phyloP scores from a whole-genome alignment of 2,797 vertebrate species.

The Enteromius unitaeniatus region DNA sequence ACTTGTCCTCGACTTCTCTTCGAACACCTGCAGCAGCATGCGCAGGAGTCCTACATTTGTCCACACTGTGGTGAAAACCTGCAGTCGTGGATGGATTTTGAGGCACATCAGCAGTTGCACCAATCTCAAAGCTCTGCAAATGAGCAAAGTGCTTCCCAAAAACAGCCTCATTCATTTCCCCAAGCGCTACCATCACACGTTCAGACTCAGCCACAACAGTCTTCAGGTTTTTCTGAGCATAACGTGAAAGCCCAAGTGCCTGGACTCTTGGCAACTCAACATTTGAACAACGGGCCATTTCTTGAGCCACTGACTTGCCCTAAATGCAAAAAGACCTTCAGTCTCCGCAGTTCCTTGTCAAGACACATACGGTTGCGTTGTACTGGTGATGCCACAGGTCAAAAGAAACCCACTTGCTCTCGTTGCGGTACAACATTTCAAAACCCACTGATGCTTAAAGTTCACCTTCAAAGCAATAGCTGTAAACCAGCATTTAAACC shows the following conservation, averaged over 20 bases:
- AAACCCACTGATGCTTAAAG: slow-evolving; percentile 71
- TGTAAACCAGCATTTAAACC: slow-evolving; percentile 78
- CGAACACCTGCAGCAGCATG: slow-evolving; percentile 82
- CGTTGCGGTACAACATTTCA: slow-evolving; percentile 77
- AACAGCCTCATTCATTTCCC: slow-evolving; percentile 5
- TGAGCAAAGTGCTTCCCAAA: slow-evolving; percentile 29
- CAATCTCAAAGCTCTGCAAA: slow-evolving; percentile 69
- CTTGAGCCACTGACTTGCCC: slow-evolving; percentile 47
- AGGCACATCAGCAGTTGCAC: slow-evolving; percentile 80
- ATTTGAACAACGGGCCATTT: slow-evolving; percentile 26
- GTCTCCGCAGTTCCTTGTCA: slow-evolving; percentile 73
- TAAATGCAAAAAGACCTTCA: slow-evolving; percentile 73
- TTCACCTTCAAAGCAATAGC: slow-evolving; percentile 76
- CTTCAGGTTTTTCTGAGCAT: neutral
- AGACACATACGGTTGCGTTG: slow-evolving; percentile 78
- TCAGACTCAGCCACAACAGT: slow-evolving; percentile 5
- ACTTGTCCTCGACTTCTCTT: slow-evolving; percentile 80
- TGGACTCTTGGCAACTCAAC: slow-evolving; percentile 20
- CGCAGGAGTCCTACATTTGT: slow-evolving; percentile 81
- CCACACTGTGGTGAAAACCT: slow-evolving; percentile 81
- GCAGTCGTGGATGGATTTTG: slow-evolving; percentile 80
- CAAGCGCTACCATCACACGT: neutral
- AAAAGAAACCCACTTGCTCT: slow-evolving; percentile 67
- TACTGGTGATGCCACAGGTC: slow-evolving; percentile 61
- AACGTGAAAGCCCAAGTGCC: slow-evolving; percentile 67